Evolutionary conservation across 2,797 vertebrate genomes (phyloP).

Genomic region (Pipistrellus nathusii): DNA sequence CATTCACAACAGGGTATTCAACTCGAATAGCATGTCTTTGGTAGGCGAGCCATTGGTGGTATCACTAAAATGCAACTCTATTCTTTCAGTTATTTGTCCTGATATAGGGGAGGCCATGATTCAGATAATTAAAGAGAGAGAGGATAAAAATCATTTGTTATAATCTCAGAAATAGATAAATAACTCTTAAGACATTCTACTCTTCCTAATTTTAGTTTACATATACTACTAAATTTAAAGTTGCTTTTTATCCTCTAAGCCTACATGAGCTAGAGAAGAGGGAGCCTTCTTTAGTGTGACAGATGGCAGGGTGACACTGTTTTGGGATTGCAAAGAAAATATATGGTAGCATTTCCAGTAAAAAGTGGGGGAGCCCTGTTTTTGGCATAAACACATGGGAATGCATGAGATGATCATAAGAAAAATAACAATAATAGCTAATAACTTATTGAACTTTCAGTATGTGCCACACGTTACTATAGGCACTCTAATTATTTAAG

Average conservation of each 20-base stretch:
- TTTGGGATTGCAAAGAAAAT: slow-evolving; percentile 73
- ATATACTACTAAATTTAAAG: slow-evolving; percentile 61
- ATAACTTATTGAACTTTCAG: not conserved
- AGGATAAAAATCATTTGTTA: not conserved
- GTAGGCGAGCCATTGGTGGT: not conserved
- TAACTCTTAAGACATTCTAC: slow-evolving; percentile 15
- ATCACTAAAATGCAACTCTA: not conserved
- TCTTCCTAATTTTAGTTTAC: slow-evolving; percentile 44
- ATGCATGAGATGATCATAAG: not conserved
- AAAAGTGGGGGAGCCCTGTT: not conserved
- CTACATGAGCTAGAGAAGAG: slow-evolving; percentile 33
- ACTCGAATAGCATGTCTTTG: slow-evolving; percentile 42
- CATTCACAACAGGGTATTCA: slow-evolving; percentile 32
- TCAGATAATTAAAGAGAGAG: not conserved
- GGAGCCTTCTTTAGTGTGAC: slow-evolving; percentile 60
- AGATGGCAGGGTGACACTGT: slow-evolving; percentile 59
- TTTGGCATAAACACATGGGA: slow-evolving; percentile 5
- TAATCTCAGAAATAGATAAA: slow-evolving; percentile 35
- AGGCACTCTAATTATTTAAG: not conserved
- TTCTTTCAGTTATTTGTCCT: not conserved
- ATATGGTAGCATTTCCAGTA: slow-evolving; percentile 38
- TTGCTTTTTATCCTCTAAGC: slow-evolving; percentile 64
- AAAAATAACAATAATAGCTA: slow-evolving; percentile 1
- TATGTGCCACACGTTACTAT: not conserved
- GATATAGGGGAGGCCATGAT: not conserved